Base-by-base conservation (phyloP, 53 echinoderm and acorn worm genomes). In the Paelopatides confundens region DNA sequence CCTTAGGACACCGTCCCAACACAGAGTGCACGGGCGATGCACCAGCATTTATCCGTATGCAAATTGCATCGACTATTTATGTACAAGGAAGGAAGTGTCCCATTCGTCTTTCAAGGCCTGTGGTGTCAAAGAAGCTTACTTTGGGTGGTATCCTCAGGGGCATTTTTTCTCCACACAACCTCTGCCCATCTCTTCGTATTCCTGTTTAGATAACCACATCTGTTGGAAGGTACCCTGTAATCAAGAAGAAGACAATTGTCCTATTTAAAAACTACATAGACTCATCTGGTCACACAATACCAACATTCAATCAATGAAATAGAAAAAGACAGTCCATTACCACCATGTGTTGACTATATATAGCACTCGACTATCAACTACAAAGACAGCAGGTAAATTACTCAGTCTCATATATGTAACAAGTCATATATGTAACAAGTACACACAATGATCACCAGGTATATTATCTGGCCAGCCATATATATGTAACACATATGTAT, bases 141-240 rank as follows among this genome's bases (percentile, higher is more conserved):
- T 31, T 14, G 13, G 68, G 15, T 15, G 1, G 14, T 54, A 18
- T 15, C 27, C 37, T 97, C 95, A 99, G 38, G 99, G 99, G 69
- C 95, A 99, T 90, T 99, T 99, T 49, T 95, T 91, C 31, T 99
- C 99, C 13, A 99, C 99, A 27, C 95, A 94, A 31, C 94, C 91
- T 82, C 95, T 95, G 6, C 99, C 99, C 47, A 94, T 88, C 27
- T 99, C 99, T 71, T 99, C 99, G 63, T 99, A 99, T 33, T 99
- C 99, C 82, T 99, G 99, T 84, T 96, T 94, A 0, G 99, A 99
- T 2, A 99, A 92, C 99, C 99, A 99, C 99, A 99, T 99, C 90
- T 99, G 99, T 40, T 99, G 99, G 87, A 99, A 99, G 31, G 99
- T 99, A 32, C 99, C 99, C 99, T 99, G 91, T 66, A 34, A 71